A percentile compares a stretch with the other conserved stretches of the same genome.
These are phyloP conservation scores for Oryzias dopingdopingensis DNA, from an alignment of 2,797 vertebrate genomes.

Conservation along the genomic window DNA sequence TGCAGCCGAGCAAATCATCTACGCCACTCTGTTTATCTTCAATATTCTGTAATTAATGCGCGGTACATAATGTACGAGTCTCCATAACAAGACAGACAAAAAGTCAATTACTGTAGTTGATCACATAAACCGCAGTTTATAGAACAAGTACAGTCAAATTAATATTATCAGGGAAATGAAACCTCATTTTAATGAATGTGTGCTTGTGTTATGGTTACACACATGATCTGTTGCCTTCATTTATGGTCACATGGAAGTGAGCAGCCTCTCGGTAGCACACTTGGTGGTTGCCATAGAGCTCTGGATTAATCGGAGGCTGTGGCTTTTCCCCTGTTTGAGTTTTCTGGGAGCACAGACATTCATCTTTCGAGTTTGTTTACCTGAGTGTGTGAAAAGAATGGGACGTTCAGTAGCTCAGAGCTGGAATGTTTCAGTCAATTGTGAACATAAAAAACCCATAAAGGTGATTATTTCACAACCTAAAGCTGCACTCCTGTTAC, in stretches of 20 bases:
- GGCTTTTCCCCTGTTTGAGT: conserved; percentile 19
- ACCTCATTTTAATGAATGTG: neutral
- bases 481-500: neutral
- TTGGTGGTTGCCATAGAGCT: conserved; percentile 11
- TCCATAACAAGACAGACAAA: neutral
- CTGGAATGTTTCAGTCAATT: conserved; percentile 52
- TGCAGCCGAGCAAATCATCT: neutral
- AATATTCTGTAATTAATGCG: no score
- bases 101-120: neutral
- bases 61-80: no score
- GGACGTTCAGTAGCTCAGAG: neutral
- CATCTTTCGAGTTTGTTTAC: conserved; percentile 29
- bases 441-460: conserved; percentile 9
- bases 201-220: neutral
- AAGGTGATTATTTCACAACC: neutral
- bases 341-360: conserved; percentile 7
- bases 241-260: neutral
- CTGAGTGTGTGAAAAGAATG: conserved; percentile 12
- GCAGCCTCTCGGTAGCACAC: neutral
- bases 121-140: neutral
- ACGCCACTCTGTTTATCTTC: no score
- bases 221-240: neutral
- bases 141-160: neutral
- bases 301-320: conserved; percentile 15
- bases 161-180: neutral